These are phyloP conservation scores for Argyrosomus japonicus DNA, from an alignment of 2,113 vertebrate genomes.

Conservation along the genomic window DNA sequence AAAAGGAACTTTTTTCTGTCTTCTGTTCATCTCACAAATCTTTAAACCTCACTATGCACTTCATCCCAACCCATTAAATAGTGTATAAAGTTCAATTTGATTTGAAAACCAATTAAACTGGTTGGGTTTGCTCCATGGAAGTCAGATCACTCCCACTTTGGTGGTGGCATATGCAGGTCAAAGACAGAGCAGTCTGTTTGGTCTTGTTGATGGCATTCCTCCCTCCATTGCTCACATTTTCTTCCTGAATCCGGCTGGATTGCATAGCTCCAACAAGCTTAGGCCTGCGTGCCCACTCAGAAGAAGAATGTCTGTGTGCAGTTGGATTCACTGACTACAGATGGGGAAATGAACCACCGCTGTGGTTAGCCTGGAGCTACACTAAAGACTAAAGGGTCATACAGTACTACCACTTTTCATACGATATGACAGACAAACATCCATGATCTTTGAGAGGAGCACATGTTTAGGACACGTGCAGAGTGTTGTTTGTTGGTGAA, in stretches of 20 bases:
- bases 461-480: not conserved
- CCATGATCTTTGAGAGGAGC: not conserved
- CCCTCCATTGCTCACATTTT: constrained; percentile 85
- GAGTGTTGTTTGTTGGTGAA: not conserved
- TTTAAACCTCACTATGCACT: constrained; percentile 11
- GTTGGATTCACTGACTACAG: constrained; percentile 54
- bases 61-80: not conserved
- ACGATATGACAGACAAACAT: not conserved
- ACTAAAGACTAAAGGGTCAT: constrained; percentile 46
- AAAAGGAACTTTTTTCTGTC: not conserved
- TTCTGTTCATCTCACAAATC: not conserved
- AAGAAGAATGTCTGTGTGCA: constrained; percentile 40
- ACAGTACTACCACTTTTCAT: constrained; percentile 10
- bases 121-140: constrained; percentile 62
- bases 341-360: constrained; percentile 54
- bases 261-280: constrained; percentile 83
- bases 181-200: constrained; percentile 77
- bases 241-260: constrained; percentile 82
- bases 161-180: constrained; percentile 73
- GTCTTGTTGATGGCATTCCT: constrained; percentile 86
- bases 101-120: constrained; percentile 61
- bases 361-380: constrained; percentile 64
- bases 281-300: constrained; percentile 71
- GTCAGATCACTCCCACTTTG: constrained; percentile 39
- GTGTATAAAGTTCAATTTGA: constrained; percentile 4